phyloP scores from a whole-genome alignment of 2,888 invertebrate genomes.

The Drosophila limbata region DNA sequence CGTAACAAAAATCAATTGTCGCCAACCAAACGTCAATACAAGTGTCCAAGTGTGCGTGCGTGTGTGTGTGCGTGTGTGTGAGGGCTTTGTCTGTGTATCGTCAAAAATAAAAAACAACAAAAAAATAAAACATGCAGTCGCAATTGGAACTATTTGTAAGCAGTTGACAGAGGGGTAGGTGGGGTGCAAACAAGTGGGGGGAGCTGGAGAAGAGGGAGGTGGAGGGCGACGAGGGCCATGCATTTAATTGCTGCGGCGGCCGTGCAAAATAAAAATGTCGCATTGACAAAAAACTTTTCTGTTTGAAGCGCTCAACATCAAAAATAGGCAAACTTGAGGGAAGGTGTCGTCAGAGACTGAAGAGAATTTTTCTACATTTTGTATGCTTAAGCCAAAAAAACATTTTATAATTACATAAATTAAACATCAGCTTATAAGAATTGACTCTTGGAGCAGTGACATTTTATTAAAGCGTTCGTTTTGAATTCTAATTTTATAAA shows the following conservation, averaged over 20 bases:
- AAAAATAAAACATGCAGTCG: slow-evolving; percentile 62
- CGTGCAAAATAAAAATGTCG: slow-evolving; percentile 56
- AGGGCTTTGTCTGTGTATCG: slow-evolving; percentile 53
- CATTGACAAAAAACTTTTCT: slow-evolving; percentile 37
- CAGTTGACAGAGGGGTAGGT: slow-evolving; percentile 12
- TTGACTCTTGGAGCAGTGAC: too few species aligned
- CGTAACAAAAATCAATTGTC: slow-evolving; percentile 81
- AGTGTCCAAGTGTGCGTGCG: slow-evolving; percentile 53
- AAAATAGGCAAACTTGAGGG: not conserved
- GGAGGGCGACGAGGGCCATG: slow-evolving; percentile 43
- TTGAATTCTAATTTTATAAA: too few species aligned
- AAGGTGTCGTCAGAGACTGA: not conserved
- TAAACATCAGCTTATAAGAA: not conserved
- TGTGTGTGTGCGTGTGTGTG: slow-evolving; percentile 24
- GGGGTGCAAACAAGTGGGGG: not conserved
- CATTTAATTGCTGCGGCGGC: slow-evolving; percentile 69
- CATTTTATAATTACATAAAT: slow-evolving; percentile 1
- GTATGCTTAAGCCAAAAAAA: not conserved
- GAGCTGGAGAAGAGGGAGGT: not conserved
- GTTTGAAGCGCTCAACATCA: slow-evolving; percentile 14
- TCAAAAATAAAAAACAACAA: slow-evolving; percentile 65
- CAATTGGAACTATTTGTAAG: slow-evolving; percentile 75
- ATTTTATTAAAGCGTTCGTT: too few species aligned
- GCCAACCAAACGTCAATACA: slow-evolving; percentile 81
- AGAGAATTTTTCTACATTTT: not conserved